A percentile compares a stretch with the other conserved stretches of the same genome.
Conservation (phyloP, 2,113 vertebrate species). For the Tyto alba region DNA sequence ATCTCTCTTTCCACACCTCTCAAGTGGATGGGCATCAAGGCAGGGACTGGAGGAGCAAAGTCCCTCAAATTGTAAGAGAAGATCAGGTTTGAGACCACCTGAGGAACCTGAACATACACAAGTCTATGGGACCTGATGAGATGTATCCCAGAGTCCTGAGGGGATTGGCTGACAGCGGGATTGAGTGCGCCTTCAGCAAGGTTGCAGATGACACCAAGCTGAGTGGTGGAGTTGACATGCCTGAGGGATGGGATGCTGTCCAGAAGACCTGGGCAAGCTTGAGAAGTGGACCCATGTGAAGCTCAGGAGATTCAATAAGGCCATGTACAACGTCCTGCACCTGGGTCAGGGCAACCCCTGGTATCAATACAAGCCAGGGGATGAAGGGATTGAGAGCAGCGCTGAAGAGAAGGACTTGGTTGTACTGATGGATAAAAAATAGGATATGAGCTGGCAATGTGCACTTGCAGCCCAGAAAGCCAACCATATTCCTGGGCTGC, state of each 20-base stretch:
- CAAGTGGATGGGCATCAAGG: background rate
- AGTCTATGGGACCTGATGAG: background rate
- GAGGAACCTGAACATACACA: background rate
- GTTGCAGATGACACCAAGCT: background rate
- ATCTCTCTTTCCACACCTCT: background rate
- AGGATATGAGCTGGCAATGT: background rate
- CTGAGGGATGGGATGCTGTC: background rate
- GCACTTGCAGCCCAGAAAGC: background rate
- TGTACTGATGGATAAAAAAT: background rate
- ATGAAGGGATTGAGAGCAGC: background rate
- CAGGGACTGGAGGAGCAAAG: background rate
- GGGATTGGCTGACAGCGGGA: background rate
- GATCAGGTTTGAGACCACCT: background rate
- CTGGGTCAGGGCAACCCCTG: background rate
- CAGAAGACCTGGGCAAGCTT: background rate
- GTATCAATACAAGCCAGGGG: background rate
- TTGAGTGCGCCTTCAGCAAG: background rate
- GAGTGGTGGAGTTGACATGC: background rate
- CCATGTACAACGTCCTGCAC: background rate
- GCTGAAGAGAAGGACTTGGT: background rate
- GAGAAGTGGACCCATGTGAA: background rate
- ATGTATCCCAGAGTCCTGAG: background rate
- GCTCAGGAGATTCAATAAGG: background rate
- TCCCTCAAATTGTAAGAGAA: background rate
- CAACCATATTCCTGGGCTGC: background rate